Percentiles rank a stretch among this genome's conserved stretches.
phyloP scores from a whole-genome alignment of 1,140 invertebrate species.

The Agrypnia vestita region DNA sequence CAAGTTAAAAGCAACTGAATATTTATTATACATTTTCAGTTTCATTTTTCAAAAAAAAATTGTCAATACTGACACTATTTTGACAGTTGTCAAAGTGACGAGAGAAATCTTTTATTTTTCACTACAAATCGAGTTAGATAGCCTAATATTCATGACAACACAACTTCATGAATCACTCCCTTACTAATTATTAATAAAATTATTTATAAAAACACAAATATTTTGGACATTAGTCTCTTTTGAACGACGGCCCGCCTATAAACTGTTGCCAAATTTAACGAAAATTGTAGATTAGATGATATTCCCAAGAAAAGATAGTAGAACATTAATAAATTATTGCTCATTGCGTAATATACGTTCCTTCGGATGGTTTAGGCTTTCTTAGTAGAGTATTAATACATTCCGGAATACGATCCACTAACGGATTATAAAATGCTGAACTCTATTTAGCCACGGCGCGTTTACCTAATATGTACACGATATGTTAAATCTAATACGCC shows the following conservation, averaged over 20 bases:
- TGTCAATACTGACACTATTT: too few species aligned
- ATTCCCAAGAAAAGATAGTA: not conserved
- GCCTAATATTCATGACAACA: too few species aligned
- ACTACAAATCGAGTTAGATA: too few species aligned
- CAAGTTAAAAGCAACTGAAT: too few species aligned
- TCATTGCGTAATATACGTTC: not conserved
- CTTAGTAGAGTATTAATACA: not conserved
- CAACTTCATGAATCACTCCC: not conserved
- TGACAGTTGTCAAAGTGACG: too few species aligned
- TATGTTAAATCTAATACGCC: too few species aligned
- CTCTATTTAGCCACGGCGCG: not conserved
- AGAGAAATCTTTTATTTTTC: too few species aligned
- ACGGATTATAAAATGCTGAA: not conserved
- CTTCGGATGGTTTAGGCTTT: not conserved
- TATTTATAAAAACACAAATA: not conserved
- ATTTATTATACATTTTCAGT: too few species aligned
- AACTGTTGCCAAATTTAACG: not conserved
- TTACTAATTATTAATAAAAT: not conserved
- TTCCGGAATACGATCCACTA: constrained; percentile 15
- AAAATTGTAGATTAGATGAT: not conserved
- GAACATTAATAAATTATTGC: not conserved
- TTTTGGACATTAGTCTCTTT: not conserved
- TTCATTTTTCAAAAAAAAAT: too few species aligned
- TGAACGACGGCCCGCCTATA: too few species aligned
- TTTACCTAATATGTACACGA: too few species aligned